Base-by-base conservation (phyloP, 2,888 invertebrate genomes). In the Steinernema scapterisci region DNA sequence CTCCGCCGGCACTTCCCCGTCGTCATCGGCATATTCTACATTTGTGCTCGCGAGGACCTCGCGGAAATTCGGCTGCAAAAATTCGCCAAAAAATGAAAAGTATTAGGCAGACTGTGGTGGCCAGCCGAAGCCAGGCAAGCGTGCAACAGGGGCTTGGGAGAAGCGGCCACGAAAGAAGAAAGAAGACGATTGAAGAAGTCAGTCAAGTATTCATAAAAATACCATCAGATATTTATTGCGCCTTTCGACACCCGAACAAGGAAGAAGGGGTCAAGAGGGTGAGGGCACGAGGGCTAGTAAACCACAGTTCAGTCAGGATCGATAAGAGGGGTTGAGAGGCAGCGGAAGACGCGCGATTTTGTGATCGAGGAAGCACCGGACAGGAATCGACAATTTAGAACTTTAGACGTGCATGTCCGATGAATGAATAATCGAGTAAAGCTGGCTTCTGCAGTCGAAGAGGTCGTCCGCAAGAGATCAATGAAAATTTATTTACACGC, bases 401-500 rank as follows among this genome's bases (percentile, higher is more conserved):
- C 3, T 27, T 63, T 63, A 9, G 63, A 63, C 31, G 31, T 7
- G 63, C 38, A 6, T 31, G 27, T 25, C 27, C 31, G 63, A 63
- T 63, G 63, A 63, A 63, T 63, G 27, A 31, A 27, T 63, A 63
- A 63, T 63, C 63, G 63, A 31, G 31, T 31, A 63, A 63, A 38
- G 63, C 27, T 31, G 31, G 31, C 63, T 63, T 31, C 5, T 54
- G 54, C 54, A 27, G 31, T 13, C 25, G 31, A 3, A 6, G 5
- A 63, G 9, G 63, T 3, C 31, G 63, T 16, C 16, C 63, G 31
- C 63, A 25, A 1, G 63, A 63, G 63, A 63, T 63, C 63, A 63
- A 63, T 63, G 63, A 31, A 63, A 63, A 63, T n/a, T 27, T 63
- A 63, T 63, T 63, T 63, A 63, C 31, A 63, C 63, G 63, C 63